Evolutionary conservation across 1,140 invertebrate genomes (phyloP), one percentile per base, ranked within the genome.

Genomic region (Conus betulinus): DNA sequence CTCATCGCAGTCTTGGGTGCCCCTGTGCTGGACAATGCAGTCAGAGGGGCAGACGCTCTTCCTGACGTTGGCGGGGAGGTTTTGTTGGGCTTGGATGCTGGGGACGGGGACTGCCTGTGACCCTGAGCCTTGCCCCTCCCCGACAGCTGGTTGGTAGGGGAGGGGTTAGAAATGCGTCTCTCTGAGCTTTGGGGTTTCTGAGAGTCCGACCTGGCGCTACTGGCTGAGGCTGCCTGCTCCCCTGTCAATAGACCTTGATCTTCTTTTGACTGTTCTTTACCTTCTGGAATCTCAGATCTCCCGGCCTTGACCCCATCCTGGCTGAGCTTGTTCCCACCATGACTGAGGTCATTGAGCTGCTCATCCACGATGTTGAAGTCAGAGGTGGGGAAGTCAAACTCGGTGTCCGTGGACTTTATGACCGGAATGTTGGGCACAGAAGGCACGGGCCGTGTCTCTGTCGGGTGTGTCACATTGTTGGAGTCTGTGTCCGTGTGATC

Each of bases 311-410:
- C 67, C 11, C 23, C 23, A 71, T 20, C 13, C 67, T 71, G 67
- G 23, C 20, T 88, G 78, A 23, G 88, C 63, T 55, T 84, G 20
- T 15, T 71, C 83, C 60, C 57, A 74, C 90, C 92, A 71, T 92
- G 90, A 85, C 94, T 94, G 55, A 94, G 90, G 90, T 94, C 94
- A 91, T 94, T 94, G n/a, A 94, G 60, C 25, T 90, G 90, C n/a
- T 93, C 92, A 51, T 93, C 91, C 89, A 88, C 60, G 60, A 93
- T 93, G 84, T 94, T 93, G 84, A 94, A 94, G 91, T 94, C 94
- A 51, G 93, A 93, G 10, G 94, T 94, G 6, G 93, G 93, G 88
- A 94, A 93, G 85, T 94, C 93, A 91, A 93, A 93, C 63, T 94
- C 93, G 84, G 93, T 93, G 82, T 94, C 93, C 53, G 91, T 92